Conservation (phyloP, 2,113 vertebrate genomes). For the Phoenicopterus ruber region DNA sequence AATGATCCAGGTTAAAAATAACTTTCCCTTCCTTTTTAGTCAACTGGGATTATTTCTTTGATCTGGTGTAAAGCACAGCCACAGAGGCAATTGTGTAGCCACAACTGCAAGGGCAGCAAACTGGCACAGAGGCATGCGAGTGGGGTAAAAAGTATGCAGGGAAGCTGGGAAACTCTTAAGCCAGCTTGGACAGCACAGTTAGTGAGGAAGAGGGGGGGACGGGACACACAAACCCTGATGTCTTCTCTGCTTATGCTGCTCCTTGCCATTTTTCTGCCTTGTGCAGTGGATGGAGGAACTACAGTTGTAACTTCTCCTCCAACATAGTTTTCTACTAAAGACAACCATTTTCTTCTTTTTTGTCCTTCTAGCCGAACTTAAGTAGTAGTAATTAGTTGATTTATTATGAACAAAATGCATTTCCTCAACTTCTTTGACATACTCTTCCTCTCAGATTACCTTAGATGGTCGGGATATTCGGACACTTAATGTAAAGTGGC, state of each 20-base stretch:
- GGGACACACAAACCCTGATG: too few species aligned
- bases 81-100: background rate
- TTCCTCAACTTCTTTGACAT: background rate
- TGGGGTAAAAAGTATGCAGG: background rate
- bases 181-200: background rate
- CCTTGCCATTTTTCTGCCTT: background rate
- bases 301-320: background rate
- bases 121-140: background rate
- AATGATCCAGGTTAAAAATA: background rate
- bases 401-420: background rate
- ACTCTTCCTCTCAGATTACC: slow-evolving; percentile 43
- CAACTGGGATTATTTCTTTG: background rate
- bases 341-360: background rate
- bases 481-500: slow-evolving; percentile 70
- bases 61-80: background rate
- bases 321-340: background rate
- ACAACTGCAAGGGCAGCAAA: background rate
- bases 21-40: background rate
- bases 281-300: background rate
- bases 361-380: background rate
- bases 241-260: background rate
- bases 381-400: background rate
- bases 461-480: slow-evolving; percentile 69
- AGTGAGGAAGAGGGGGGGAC: too few species aligned
- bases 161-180: background rate